phyloP scores from a whole-genome alignment of 2,113 vertebrate genomes.

The Periophthalmodon schlosseri region DNA sequence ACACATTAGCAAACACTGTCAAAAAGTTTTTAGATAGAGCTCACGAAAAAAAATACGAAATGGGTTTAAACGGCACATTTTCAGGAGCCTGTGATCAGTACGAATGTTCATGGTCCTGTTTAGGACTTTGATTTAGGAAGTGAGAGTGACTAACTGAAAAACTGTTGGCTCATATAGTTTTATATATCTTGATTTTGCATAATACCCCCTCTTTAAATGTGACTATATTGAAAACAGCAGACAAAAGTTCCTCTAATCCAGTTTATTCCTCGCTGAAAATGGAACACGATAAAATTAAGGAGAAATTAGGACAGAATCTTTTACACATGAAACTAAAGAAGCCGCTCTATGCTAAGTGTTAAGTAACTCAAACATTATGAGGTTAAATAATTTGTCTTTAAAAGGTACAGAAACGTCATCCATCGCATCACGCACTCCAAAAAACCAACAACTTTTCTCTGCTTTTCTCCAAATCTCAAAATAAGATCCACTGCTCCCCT shows the following conservation, averaged over 20 bases:
- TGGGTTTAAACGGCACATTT: too few relatives aligned
- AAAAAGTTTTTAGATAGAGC: too few relatives aligned
- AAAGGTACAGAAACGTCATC: constrained; percentile 90
- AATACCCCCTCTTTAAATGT: background rate
- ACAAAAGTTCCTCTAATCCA: constrained; percentile 82
- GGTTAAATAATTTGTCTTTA: constrained; percentile 96
- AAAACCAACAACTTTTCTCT: constrained; percentile 49
- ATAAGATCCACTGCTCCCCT: constrained; percentile 31
- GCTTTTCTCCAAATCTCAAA: constrained; percentile 46
- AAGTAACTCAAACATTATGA: constrained; percentile 98
- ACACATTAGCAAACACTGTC: too few relatives aligned
- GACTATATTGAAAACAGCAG: background rate
- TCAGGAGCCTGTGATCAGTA: too few relatives aligned
- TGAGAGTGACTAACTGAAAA: too few relatives aligned
- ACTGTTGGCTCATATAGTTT: too few relatives aligned
- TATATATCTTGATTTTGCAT: too few relatives aligned
- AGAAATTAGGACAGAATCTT: constrained; percentile 65
- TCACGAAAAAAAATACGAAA: too few relatives aligned
- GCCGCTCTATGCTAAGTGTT: constrained; percentile 96
- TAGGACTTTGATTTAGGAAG: too few relatives aligned
- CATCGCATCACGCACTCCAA: constrained; percentile 86
- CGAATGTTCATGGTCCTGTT: too few relatives aligned
- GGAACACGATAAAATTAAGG: constrained; percentile 75
- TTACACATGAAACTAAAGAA: constrained; percentile 93
- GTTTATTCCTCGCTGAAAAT: constrained; percentile 93